A percentile compares a stretch with the other conserved stretches of the same genome.
These are phyloP conservation scores for Aythya fuligula DNA, from an alignment of 2,797 vertebrate genomes.

Conservation along the genomic window DNA sequence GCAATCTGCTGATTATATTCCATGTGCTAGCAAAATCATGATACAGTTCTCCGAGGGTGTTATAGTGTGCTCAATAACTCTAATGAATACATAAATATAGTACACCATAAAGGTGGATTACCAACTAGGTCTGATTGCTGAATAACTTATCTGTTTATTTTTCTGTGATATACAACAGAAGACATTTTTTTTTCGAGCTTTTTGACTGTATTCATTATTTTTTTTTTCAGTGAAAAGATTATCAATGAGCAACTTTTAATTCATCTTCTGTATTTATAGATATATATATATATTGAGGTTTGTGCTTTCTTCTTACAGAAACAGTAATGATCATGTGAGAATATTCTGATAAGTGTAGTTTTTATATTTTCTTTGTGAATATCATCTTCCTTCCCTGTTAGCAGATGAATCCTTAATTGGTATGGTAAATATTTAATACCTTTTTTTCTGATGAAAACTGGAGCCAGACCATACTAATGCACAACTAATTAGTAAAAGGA, in stretches of 20 bases:
- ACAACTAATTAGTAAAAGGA: background rate
- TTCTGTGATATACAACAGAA: background rate
- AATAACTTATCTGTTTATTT: background rate
- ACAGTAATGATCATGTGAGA: background rate
- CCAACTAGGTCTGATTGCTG: background rate
- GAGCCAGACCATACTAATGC: background rate
- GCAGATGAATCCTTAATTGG: constrained; percentile 1
- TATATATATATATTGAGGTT: background rate
- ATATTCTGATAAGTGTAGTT: background rate
- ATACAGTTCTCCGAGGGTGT: background rate
- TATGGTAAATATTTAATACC: constrained; percentile 1
- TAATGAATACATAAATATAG: background rate
- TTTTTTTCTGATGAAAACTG: background rate
- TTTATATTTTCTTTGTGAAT: constrained; percentile 2
- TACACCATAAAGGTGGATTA: background rate
- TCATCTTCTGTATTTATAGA: background rate
- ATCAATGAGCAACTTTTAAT: background rate
- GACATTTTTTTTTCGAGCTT: background rate
- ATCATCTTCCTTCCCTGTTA: background rate
- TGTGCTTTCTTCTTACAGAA: background rate
- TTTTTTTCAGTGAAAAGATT: background rate
- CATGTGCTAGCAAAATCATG: background rate
- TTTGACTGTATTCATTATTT: background rate
- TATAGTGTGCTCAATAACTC: background rate
- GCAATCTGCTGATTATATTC: background rate